These are phyloP conservation scores for Sakesphorus luctuosus DNA, from an alignment of 2,113 vertebrate genomes.

Conservation along the genomic window DNA sequence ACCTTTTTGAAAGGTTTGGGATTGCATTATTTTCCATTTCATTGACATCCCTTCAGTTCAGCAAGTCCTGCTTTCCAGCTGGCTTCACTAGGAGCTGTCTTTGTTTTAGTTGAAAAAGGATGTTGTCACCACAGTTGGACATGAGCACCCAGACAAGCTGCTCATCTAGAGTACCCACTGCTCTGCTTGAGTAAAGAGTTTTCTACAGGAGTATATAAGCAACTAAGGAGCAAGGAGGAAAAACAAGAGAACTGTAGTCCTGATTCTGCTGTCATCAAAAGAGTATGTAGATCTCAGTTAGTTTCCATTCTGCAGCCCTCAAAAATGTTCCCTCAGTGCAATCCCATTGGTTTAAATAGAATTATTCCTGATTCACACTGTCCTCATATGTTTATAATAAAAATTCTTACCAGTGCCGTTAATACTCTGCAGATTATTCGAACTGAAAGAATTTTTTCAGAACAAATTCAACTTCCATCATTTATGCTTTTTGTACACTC, in stretches of 20 bases:
- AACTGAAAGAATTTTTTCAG: slow-evolving; percentile 36
- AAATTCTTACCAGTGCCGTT: slow-evolving; percentile 38
- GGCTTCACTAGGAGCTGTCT: not conserved
- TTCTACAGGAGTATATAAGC: not conserved
- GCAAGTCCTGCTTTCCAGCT: not conserved
- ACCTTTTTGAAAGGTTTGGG: not conserved
- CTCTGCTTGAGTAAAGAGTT: not conserved
- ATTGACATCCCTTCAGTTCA: not conserved
- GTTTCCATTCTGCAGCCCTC: slow-evolving; percentile 33
- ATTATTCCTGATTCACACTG: slow-evolving; percentile 44
- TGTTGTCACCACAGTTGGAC: not conserved
- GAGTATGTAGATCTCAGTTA: not conserved
- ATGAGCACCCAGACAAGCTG: not conserved
- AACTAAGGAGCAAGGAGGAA: not conserved
- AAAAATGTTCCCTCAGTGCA: slow-evolving; percentile 16
- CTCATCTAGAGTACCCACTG: not conserved
- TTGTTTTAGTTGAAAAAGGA: not conserved
- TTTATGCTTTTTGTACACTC: slow-evolving; percentile 21
- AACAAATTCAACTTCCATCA: slow-evolving; percentile 15
- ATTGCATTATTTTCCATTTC: not conserved
- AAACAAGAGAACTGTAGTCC: not conserved
- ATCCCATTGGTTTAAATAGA: slow-evolving; percentile 15
- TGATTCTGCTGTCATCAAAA: slow-evolving; percentile 7
- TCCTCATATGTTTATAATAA: slow-evolving; percentile 56
- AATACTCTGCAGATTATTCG: slow-evolving; percentile 42